Evolutionary conservation across 2,113 vertebrate genomes (phyloP).

Genomic region (Zosterops hypoxanthus): DNA sequence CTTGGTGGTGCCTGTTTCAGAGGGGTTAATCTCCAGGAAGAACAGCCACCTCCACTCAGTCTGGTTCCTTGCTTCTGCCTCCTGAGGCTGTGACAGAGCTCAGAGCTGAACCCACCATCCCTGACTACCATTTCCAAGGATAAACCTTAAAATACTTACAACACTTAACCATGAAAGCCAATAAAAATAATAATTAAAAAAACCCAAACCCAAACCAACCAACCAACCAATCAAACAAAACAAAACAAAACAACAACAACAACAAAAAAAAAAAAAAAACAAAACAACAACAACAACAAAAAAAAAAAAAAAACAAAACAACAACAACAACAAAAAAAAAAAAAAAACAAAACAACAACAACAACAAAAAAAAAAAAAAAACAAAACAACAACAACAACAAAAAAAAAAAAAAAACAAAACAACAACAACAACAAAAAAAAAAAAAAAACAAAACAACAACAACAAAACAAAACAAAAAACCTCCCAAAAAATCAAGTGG

Average conservation of each 20-base stretch:
- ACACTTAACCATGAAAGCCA: neutral
- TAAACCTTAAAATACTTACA: neutral
- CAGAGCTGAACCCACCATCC: neutral
- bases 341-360: neutral
- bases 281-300: neutral
- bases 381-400: too few species aligned
- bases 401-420: too few species aligned
- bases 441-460: neutral
- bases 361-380: neutral
- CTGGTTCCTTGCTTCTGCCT: neutral
- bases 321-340: too few species aligned
- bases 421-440: neutral
- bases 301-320: too few species aligned
- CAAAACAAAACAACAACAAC: too few species aligned
- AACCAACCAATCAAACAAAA: neutral
- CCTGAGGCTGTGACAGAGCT: neutral
- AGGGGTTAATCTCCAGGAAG: neutral
- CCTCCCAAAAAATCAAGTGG: neutral
- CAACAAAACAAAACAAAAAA: neutral
- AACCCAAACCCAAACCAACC: neutral
- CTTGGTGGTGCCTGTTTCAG: neutral
- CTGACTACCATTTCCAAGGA: neutral
- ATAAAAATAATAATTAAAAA: neutral
- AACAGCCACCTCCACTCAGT: neutral
- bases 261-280: too few species aligned